Base-by-base conservation (phyloP, 2,113 vertebrate genomes). In the Podarcis muralis region DNA sequence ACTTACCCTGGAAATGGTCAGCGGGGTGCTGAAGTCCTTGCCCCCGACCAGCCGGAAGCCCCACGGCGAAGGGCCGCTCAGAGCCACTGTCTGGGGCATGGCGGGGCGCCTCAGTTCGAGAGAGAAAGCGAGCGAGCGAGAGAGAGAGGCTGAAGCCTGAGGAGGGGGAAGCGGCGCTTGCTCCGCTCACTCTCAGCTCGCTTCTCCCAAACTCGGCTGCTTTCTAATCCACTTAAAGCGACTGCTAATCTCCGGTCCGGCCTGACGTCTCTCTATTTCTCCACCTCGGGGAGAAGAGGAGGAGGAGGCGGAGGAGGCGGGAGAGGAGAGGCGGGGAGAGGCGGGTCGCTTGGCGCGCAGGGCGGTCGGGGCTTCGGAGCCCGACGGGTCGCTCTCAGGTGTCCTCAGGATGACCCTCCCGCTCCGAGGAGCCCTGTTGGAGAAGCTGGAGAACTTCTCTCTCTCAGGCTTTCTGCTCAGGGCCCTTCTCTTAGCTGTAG, bases 1-100 rank as follows among this genome's bases (percentile, higher is more conserved):
- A 97, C 98, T 96, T 97, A 99, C 99, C 98, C 98, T 96, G 86
- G 99, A 99, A 95, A 99, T 98, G 93, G 98, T 98, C 92, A 99
- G 93, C 72, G 98, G 98, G 25, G 98, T 97, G 95, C 98, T 99
- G 97, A 99, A 99, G 62, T 99, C 99, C 78, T 98, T 98, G 88
- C 98, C 98, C 84, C 98, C 98, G 92, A 99, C 98, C 94, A 99
- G 96, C 0, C 98, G 98, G 94, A 99, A 99, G 0, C 98, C 98
- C 98, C 98, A 99, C 1, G 98, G 98, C 92, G 98, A 98, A 87
- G 98, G 98, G 88, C 98, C 98, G 30, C 93, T 97, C 76, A 99
- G 96, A 86, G 97, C 98, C 95, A 99, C 98, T 8, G 97, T 98
- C 85, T 97, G 98, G 86, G 98, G 91, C 98, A 99, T 99, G n/a